Percentiles rank a stretch among this genome's conserved stretches.
These are phyloP conservation scores for Eupeodes luniger DNA, from an alignment of 2,888 invertebrate genomes.

Conservation along the genomic window DNA sequence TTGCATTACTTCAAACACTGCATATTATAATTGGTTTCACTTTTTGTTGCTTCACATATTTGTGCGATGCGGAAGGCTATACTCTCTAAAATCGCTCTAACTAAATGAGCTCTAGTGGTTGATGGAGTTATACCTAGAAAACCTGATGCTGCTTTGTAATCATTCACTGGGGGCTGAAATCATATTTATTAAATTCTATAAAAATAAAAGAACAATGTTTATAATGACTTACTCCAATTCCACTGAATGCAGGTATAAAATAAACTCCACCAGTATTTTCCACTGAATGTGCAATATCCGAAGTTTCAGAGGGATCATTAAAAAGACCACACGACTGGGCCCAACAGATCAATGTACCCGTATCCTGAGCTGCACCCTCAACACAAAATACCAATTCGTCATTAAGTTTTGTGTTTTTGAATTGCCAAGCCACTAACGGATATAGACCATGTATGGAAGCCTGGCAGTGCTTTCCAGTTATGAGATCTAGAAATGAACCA, in stretches of 20 bases:
- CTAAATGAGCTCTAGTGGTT: conserved; percentile 90
- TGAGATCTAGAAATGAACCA: conserved; percentile 94
- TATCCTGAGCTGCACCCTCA: conserved; percentile 95
- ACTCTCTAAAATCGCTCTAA: conserved; percentile 93
- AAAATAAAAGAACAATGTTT: conserved; percentile 6
- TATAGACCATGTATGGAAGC: conserved; percentile 94
- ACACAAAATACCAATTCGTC: conserved; percentile 88
- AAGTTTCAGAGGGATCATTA: conserved; percentile 87
- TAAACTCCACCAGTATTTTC: conserved; percentile 90
- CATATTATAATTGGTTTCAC: conserved; percentile 88
- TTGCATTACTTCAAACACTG: conserved; percentile 86
- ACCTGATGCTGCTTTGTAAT: conserved; percentile 92
- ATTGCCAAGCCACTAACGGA: conserved; percentile 94
- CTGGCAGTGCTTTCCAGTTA: conserved; percentile 90
- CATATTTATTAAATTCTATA: conserved; percentile 12
- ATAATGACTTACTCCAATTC: conserved; percentile 89
- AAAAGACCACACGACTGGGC: conserved; percentile 89
- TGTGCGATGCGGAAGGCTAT: conserved; percentile 92
- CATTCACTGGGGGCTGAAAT: conserved; percentile 93
- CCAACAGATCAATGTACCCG: conserved; percentile 95
- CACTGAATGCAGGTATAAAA: conserved; percentile 96
- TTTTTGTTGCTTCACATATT: conserved; percentile 89
- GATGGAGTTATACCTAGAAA: conserved; percentile 89
- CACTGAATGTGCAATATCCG: conserved; percentile 88
- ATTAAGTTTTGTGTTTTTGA: conserved; percentile 79